Percentiles rank a stretch among this genome's conserved stretches.
These are phyloP conservation scores for Aulostomus chinensis DNA, from an alignment of 2,797 vertebrate species.

Conservation along the genomic window DNA sequence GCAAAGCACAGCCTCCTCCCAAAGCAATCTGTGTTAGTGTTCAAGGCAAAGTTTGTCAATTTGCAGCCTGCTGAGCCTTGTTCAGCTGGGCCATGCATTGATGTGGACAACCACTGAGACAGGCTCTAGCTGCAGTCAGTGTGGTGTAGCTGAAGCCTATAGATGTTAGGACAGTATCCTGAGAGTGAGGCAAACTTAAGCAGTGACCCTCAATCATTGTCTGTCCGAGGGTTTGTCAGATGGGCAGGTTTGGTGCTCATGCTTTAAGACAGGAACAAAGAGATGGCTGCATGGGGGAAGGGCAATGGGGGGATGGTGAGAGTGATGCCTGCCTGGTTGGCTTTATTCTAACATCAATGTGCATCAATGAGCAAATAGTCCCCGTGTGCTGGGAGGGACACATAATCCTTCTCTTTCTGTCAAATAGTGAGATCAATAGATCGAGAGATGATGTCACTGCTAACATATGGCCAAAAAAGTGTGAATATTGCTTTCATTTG, in stretches of 20 bases:
- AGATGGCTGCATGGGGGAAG: conserved; percentile 64
- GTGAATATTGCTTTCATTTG: conserved; percentile 38
- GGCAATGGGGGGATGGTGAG: conserved; percentile 59
- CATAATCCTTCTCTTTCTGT: conserved; percentile 60
- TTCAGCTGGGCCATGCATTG: conserved; percentile 58
- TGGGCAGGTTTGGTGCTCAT: conserved; percentile 60
- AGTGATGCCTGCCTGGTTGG: conserved; percentile 67
- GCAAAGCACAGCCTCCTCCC: conserved; percentile 47
- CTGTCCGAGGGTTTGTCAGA: conserved; percentile 57
- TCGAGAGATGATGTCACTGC: conserved; percentile 46
- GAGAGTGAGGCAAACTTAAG: conserved; percentile 30
- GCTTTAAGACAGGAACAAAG: conserved; percentile 75
- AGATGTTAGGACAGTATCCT: conserved; percentile 18
- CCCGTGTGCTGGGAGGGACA: conserved; percentile 50
- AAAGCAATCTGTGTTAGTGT: conserved; percentile 55
- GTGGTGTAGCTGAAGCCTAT: conserved; percentile 22
- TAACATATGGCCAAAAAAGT: conserved; percentile 25
- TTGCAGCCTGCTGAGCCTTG: conserved; percentile 40
- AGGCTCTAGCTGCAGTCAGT: conserved; percentile 32
- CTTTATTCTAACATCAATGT: conserved; percentile 75
- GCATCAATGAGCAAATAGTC: conserved; percentile 74
- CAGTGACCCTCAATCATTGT: conserved; percentile 56
- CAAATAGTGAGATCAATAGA: conserved; percentile 58
- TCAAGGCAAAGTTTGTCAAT: conserved; percentile 65
- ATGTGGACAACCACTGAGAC: conserved; percentile 51